Percentiles rank a stretch among this genome's conserved stretches.
phyloP scores from a whole-genome alignment of 2,888 invertebrate genomes.

The Cheilosia vulpina region DNA sequence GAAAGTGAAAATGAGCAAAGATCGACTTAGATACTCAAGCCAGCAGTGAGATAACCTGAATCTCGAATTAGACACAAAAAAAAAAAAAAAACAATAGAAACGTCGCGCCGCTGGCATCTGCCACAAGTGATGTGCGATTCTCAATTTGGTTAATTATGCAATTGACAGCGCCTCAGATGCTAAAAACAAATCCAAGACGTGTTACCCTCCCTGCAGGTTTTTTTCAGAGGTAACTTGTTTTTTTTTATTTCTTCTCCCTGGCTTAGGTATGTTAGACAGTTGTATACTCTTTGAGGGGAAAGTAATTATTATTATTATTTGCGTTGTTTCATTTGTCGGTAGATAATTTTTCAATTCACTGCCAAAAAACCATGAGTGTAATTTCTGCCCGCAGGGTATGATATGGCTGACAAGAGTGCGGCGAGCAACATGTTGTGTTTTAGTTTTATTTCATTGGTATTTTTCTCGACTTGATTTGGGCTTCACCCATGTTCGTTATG shows the following conservation, averaged over 20 bases:
- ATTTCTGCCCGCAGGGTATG: constrained; percentile 1
- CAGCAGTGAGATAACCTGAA: constrained; percentile 40
- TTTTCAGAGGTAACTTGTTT: neutral
- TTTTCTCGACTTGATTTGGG: too few species aligned
- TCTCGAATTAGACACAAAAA: constrained; percentile 24
- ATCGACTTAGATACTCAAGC: constrained; percentile 29
- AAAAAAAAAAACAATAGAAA: constrained; percentile 33
- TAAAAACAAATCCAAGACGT: constrained; percentile 12
- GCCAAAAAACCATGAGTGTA: constrained; percentile 43
- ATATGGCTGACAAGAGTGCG: neutral
- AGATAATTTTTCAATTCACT: constrained; percentile 9
- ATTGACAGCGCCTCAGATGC: constrained; percentile 52
- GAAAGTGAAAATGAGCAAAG: constrained; percentile 68
- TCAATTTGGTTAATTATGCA: constrained; percentile 68
- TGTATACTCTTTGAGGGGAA: constrained; percentile 46
- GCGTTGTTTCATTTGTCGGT: constrained; percentile 39
- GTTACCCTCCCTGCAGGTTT: constrained; percentile 18
- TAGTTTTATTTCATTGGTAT: neutral
- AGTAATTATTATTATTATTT: constrained; percentile 51
- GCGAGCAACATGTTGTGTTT: neutral
- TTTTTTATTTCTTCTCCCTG: constrained; percentile 6
- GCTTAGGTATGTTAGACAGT: constrained; percentile 5
- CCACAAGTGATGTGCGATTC: constrained; percentile 57
- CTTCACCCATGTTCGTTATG: too few species aligned
- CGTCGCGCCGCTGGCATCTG: constrained; percentile 45